These are phyloP conservation scores for Venturia canescens DNA, from an alignment of 1,140 invertebrate species.

Conservation along the genomic window DNA sequence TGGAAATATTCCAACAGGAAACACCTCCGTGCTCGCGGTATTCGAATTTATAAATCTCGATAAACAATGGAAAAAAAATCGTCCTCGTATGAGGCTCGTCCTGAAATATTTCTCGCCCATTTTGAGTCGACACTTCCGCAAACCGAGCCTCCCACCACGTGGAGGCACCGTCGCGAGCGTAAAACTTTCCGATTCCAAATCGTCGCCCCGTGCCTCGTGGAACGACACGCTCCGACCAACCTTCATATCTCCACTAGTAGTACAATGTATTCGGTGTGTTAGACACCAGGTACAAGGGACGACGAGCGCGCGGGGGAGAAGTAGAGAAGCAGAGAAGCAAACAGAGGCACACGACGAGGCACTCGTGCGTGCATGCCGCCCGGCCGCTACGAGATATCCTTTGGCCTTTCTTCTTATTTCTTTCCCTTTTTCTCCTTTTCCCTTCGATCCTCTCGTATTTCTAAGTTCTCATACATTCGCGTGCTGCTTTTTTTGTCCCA, in stretches of 20 bases:
- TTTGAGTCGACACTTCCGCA: too few species aligned
- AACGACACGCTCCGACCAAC: neutral
- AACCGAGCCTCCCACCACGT: too few species aligned
- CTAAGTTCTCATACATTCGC: constrained; percentile 25
- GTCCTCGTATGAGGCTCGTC: neutral
- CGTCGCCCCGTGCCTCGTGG: neutral
- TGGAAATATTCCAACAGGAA: neutral
- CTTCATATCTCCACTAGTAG: neutral
- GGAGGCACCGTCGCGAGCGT: neutral
- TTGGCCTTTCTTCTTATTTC: neutral
- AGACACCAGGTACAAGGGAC: neutral
- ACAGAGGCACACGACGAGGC: constrained; percentile 50
- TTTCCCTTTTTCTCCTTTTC: neutral
- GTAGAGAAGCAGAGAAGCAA: constrained; percentile 45
- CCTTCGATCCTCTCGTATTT: constrained; percentile 22
- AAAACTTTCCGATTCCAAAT: neutral
- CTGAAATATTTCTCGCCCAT: neutral
- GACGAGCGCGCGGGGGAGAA: constrained; percentile 20
- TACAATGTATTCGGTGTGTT: constrained; percentile 17
- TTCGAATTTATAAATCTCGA: neutral
- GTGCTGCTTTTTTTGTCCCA: constrained; percentile 8
- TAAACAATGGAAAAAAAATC: neutral
- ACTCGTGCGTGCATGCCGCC: constrained; percentile 27
- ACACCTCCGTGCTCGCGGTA: neutral
- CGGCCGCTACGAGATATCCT: constrained; percentile 21